These are phyloP conservation scores for Acromyrmex heyeri DNA, from an alignment of 1,140 invertebrate genomes.

Conservation along the genomic window DNA sequence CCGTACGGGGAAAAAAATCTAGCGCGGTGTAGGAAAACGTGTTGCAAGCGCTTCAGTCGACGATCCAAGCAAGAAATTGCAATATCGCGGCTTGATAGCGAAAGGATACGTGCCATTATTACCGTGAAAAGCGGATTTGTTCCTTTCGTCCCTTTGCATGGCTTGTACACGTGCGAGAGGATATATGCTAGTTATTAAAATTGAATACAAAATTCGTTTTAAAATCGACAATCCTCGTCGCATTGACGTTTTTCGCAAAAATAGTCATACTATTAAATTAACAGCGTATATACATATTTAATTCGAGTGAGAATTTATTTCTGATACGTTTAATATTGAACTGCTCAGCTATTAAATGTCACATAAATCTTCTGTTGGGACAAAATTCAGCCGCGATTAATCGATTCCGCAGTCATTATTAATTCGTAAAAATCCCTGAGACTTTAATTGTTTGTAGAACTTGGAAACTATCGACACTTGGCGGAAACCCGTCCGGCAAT, in stretches of 20 bases:
- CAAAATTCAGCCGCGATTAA: neutral
- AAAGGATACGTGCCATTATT: slow-evolving; percentile 64
- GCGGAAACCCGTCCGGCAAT: neutral
- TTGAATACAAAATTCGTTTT: slow-evolving; percentile 35
- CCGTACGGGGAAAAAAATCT: slow-evolving; percentile 1
- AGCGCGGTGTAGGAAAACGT: slow-evolving; percentile 27
- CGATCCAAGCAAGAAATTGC: slow-evolving; percentile 64
- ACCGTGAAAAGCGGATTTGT: slow-evolving; percentile 63
- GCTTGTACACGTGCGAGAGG: neutral
- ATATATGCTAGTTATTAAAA: slow-evolving; percentile 48
- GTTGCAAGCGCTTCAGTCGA: slow-evolving; percentile 51
- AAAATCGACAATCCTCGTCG: neutral
- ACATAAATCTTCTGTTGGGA: neutral
- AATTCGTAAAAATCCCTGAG: slow-evolving; percentile 22
- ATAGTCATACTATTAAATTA: slow-evolving; percentile 27
- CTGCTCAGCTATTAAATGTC: too few relatives aligned
- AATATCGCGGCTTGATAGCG: slow-evolving; percentile 63
- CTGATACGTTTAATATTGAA: slow-evolving; percentile 14
- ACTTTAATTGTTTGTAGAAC: neutral
- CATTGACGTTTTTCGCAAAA: slow-evolving; percentile 2
- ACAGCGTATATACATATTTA: slow-evolving; percentile 5
- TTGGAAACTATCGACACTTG: slow-evolving; percentile 4
- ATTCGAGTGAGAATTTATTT: slow-evolving; percentile 11
- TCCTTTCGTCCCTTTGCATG: slow-evolving; percentile 47
- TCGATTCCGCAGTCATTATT: slow-evolving; percentile 5